Base-by-base conservation (phyloP, 1,140 invertebrate species). In the Neocloeon triangulifer region DNA sequence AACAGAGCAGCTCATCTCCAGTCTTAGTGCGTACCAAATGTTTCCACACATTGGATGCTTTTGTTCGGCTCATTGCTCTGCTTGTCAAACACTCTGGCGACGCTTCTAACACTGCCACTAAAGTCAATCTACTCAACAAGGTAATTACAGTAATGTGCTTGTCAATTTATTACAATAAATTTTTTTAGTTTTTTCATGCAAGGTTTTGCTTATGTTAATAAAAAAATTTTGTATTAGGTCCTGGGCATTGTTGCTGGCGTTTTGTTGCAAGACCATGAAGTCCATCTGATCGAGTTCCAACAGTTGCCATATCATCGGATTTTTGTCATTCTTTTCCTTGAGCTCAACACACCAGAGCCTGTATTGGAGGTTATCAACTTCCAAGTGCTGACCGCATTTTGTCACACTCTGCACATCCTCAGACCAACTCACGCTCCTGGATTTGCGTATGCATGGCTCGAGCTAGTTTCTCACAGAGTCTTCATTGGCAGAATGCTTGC, bases 381-480 rank as follows among this genome's bases (percentile, higher is more conserved):
- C 47, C 84, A 91, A 53, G 68, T 88, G 36, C 57, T 88, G 15
- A 81, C 76, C 26, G 82, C 81, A 5, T 89, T 75, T 49, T 89
- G 81, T 49, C 88, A 95, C 53, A 89, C 81, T 0, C 59, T 89
- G 31, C 85, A 91, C 41, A 80, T 86, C 36, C 59, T 98, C 29
- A 62, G 79, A 35, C 94, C 94, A n/a, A 69, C 71, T n/a, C 79
- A 89, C 44, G 86, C 84, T 0, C 86, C 94, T 1, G 91, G 85
- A 1, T 99, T 99, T 56, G 81, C 86, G 29, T 98, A 91, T 52
- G 84, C 92, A 10, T 99, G 95, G 94, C 55, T 99, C 21, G 94
- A 99, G 54, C 61, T 99, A 14, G 75, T 98, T 9, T 88, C 89
- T 1, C 91, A 99, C 54, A 62, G 94, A 25, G 76, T 91, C 1